phyloP scores from a whole-genome alignment of 2,113 vertebrate genomes.

The Candoia aspera region DNA sequence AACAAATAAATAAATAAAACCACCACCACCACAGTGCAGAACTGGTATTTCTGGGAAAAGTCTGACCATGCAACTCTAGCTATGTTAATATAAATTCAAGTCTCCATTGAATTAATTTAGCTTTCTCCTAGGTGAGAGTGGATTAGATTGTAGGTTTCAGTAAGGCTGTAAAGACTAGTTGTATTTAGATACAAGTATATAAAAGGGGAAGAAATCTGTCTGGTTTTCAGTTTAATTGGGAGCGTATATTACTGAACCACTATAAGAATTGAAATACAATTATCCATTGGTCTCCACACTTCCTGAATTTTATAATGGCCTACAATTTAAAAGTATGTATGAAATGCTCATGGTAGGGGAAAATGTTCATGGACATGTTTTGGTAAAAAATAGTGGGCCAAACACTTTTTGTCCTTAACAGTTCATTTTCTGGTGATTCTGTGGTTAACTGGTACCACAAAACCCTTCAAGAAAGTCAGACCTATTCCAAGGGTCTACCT shows the following conservation, averaged over 20 bases:
- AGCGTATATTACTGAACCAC: neutral
- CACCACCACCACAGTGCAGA: neutral
- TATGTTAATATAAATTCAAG: neutral
- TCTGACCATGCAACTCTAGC: neutral
- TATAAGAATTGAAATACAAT: neutral
- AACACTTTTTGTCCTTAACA: neutral
- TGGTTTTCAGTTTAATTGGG: neutral
- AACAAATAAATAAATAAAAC: too few species aligned
- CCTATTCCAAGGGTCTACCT: neutral
- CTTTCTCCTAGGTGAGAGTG: neutral
- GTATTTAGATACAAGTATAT: neutral
- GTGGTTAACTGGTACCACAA: neutral
- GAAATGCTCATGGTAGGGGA: neutral
- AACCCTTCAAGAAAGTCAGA: neutral
- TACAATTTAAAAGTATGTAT: neutral
- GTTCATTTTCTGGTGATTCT: neutral
- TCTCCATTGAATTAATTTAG: neutral
- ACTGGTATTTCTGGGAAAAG: neutral
- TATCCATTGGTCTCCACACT: neutral
- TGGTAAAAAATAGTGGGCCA: neutral
- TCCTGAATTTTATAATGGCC: neutral
- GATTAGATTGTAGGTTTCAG: neutral
- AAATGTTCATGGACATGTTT: neutral
- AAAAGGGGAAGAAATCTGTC: neutral
- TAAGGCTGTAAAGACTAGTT: neutral